These are phyloP conservation scores for Agelastica alni DNA, from an alignment of 2,888 invertebrate species.

Conservation along the genomic window DNA sequence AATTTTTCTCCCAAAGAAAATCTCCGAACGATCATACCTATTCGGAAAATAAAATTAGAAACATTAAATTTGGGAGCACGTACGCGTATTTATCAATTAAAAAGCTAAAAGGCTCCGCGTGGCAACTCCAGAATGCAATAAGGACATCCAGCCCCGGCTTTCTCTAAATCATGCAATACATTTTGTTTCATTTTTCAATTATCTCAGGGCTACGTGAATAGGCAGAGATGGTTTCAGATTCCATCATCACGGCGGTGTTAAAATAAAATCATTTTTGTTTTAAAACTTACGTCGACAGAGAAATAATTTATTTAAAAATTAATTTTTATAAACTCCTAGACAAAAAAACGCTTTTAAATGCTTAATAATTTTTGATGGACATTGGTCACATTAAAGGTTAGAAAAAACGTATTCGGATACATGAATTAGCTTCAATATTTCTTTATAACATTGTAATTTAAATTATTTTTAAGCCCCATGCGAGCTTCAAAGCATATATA, in stretches of 20 bases:
- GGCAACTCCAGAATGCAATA: conserved; percentile 47
- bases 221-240: conserved; percentile 1
- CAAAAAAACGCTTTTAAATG: no score
- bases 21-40: conserved; percentile 37
- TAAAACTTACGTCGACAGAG: no score
- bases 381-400: no score
- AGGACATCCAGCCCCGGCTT: conserved; percentile 39
- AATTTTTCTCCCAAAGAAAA: conserved; percentile 32
- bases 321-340: background rate
- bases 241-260: no score
- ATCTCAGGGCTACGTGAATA: conserved; percentile 37
- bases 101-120: conserved; percentile 43
- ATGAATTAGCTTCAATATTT: no score
- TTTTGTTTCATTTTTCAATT: conserved; percentile 51
- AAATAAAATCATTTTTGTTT: no score
- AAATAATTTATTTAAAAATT: no score
- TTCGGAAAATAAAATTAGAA: conserved; percentile 36
- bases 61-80: conserved; percentile 43
- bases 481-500: no score
- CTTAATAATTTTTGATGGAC: no score
- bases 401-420: no score
- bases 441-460: no score
- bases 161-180: conserved; percentile 50
- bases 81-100: conserved; percentile 54
- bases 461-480: no score